These are phyloP conservation scores for Leucophenga varia DNA, from an alignment of 1,140 invertebrate species.

Conservation along the genomic window DNA sequence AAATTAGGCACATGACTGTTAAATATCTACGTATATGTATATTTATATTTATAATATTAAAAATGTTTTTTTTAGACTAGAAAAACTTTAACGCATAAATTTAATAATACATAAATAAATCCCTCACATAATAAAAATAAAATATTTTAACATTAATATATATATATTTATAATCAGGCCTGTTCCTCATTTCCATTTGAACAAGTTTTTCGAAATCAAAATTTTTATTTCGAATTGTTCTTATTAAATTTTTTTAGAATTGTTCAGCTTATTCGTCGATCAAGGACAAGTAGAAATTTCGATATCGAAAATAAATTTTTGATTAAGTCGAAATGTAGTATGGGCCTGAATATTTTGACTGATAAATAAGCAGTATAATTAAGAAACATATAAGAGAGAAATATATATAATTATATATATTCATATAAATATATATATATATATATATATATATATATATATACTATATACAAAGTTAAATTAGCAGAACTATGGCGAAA, in stretches of 20 bases:
- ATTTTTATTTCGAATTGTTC: too few species aligned
- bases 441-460: constrained; percentile 5
- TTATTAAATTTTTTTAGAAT: not conserved
- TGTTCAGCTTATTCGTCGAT: too few species aligned
- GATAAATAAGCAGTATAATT: constrained; percentile 35
- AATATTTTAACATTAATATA: too few species aligned
- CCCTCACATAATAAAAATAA: too few species aligned
- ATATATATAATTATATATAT: constrained; percentile 6
- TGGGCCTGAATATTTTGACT: constrained; percentile 38
- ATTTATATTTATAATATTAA: too few species aligned
- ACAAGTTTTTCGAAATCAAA: not conserved
- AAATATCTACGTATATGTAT: too few species aligned
- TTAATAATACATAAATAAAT: too few species aligned
- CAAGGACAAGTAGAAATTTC: not conserved
- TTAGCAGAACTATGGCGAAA: constrained; percentile 20
- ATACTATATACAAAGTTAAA: constrained; percentile 8
- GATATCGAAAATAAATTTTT: constrained; percentile 16
- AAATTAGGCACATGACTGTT: too few species aligned
- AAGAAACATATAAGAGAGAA: constrained; percentile 22
- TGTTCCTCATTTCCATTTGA: too few species aligned
- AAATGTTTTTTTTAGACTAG: too few species aligned
- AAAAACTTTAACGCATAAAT: too few species aligned
- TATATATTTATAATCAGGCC: not conserved
- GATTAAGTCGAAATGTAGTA: constrained; percentile 6
- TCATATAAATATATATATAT: not conserved